Conservation (phyloP, 2,797 vertebrate genomes). For the Siniperca scherzeri region DNA sequence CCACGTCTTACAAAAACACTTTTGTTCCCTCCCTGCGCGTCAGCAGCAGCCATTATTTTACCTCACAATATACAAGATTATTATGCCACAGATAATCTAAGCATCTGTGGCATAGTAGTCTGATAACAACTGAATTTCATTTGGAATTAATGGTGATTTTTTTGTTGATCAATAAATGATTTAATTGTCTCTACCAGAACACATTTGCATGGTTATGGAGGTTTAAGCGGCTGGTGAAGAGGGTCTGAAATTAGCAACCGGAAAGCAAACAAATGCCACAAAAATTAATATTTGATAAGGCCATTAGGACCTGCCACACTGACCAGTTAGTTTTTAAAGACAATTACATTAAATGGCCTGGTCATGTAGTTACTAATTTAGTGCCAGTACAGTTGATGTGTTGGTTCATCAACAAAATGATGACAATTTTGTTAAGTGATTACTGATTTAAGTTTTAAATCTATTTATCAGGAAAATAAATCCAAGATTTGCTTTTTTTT, state of each 20-base stretch:
- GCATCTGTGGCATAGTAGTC: background rate
- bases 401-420: background rate
- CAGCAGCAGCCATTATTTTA: slow-evolving; percentile 13
- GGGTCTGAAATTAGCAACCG: slow-evolving; percentile 28
- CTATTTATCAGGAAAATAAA: background rate
- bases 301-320: background rate
- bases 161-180: background rate
- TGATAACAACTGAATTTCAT: background rate
- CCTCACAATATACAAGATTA: background rate
- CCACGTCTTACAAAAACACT: background rate
- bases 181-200: background rate
- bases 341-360: slow-evolving; percentile 6
- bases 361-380: slow-evolving; percentile 4
- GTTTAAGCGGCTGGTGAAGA: slow-evolving; percentile 11
- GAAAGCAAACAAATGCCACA: background rate
- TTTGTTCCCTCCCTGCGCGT: background rate
- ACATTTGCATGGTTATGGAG: background rate
- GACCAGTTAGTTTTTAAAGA: background rate
- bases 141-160: background rate
- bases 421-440: background rate
- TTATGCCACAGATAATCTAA: background rate
- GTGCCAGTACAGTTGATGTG: background rate
- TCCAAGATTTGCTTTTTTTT: background rate
- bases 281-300: background rate
- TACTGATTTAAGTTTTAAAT: background rate